Percentiles rank a stretch among this genome's conserved stretches.
phyloP scores from a whole-genome alignment of 37 sponge, comb jelly and placozoan species.

The Beroe forskalii region DNA sequence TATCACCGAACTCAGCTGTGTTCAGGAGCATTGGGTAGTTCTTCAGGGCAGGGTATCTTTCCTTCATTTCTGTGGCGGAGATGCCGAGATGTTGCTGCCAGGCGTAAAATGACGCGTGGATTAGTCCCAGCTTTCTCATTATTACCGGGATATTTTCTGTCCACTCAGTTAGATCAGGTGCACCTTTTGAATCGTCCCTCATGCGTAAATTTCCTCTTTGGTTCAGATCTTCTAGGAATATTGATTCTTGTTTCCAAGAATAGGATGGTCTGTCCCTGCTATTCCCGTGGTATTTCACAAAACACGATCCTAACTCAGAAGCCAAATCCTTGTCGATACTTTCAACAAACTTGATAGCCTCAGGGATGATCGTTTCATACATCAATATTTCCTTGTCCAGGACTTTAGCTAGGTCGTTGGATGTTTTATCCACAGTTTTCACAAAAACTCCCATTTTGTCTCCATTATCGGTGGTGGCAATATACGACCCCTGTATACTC shows the following conservation, averaged over 20 bases:
- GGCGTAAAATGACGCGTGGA: neutral
- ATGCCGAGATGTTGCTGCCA: neutral
- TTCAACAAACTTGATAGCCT: neutral
- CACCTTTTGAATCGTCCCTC: too few relatives aligned
- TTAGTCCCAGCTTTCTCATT: too few relatives aligned
- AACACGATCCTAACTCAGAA: neutral
- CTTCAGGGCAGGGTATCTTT: neutral
- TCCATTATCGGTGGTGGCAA: neutral
- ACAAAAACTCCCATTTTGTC: neutral
- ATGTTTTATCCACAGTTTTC: neutral
- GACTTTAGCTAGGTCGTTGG: neutral
- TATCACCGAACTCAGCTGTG: neutral
- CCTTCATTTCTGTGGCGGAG: neutral
- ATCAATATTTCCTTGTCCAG: neutral
- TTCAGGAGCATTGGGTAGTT: neutral
- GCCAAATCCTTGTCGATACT: neutral
- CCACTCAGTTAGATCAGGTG: too few relatives aligned
- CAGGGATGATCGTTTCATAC: neutral
- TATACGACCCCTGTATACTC: neutral
- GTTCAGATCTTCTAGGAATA: neutral
- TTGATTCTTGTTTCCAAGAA: too few relatives aligned
- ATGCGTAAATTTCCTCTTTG: neutral
- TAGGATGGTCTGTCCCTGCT: neutral
- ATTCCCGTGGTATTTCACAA: neutral
- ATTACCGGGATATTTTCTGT: too few relatives aligned